Percentiles rank a stretch among this genome's conserved stretches.
Evolutionary conservation across 2,113 vertebrate species (phyloP).

Genomic region (Actinemys pallida): DNA sequence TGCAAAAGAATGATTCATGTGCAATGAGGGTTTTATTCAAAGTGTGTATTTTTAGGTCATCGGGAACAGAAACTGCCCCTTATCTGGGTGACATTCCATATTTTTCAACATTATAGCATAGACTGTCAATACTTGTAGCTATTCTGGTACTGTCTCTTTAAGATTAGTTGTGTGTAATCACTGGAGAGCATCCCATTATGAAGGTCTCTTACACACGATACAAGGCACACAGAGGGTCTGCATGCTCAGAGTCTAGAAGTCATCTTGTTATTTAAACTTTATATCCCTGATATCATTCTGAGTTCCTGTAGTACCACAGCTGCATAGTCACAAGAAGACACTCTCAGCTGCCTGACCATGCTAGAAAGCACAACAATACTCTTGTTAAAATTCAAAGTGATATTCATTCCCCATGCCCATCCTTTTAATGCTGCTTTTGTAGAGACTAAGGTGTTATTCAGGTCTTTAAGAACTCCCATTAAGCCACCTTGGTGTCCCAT

Average conservation of each 20-base stretch:
- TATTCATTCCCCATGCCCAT: neutral
- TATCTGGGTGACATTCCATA: neutral
- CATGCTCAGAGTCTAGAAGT: too few relatives aligned
- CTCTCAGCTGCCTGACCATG: too few relatives aligned
- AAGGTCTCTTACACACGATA: too few relatives aligned
- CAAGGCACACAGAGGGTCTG: too few relatives aligned
- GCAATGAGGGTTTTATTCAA: neutral
- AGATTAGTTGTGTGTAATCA: too few relatives aligned
- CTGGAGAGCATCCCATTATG: too few relatives aligned
- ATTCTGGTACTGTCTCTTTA: too few relatives aligned
- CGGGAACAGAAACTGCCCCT: neutral
- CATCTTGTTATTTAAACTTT: too few relatives aligned
- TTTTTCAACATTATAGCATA: neutral
- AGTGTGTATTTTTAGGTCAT: neutral
- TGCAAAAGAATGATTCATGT: neutral
- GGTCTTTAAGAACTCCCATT: neutral
- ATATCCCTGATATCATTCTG: too few relatives aligned
- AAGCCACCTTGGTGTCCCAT: neutral
- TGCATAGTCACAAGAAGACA: too few relatives aligned
- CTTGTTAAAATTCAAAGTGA: neutral
- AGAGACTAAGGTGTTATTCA: neutral
- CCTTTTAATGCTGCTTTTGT: neutral
- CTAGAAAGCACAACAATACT: too few relatives aligned
- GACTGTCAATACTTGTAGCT: neutral
- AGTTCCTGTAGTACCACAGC: too few relatives aligned